Evolutionary conservation across 2,113 vertebrate genomes (phyloP).

Genomic region (sheep (Ovis aries)): DNA sequence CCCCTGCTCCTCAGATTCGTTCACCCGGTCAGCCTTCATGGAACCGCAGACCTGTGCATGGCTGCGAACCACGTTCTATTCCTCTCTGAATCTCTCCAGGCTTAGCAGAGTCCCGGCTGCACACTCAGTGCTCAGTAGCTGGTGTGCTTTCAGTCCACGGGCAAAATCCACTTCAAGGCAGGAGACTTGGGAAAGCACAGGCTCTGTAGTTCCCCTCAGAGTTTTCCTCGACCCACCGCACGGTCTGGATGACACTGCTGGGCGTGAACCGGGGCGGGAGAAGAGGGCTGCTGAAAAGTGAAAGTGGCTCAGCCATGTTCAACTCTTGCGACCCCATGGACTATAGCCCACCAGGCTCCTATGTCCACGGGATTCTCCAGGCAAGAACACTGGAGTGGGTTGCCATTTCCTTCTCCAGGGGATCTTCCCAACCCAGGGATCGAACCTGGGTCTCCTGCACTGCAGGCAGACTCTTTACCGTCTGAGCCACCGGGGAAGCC

Average conservation of each 20-base stretch:
- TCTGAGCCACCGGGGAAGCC: neutral
- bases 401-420: neutral
- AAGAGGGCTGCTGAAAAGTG: neutral
- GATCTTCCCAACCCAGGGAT: neutral
- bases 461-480: neutral
- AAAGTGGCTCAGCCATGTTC: neutral
- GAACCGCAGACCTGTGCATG: neutral
- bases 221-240: accelerated
- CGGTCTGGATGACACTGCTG: neutral
- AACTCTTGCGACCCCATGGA: neutral
- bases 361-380: neutral
- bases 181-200: neutral
- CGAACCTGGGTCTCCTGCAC: neutral
- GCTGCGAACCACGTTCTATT: neutral
- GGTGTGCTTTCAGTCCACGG: neutral
- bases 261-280: neutral
- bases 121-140: neutral
- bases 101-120: neutral
- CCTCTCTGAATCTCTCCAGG: neutral
- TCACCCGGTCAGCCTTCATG: neutral
- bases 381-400: neutral
- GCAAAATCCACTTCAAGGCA: neutral
- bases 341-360: neutral
- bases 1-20: neutral
- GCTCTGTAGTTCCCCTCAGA: neutral